These are phyloP conservation scores for Shinisaurus crocodilurus DNA, from an alignment of 2,113 vertebrate genomes.

Conservation along the genomic window DNA sequence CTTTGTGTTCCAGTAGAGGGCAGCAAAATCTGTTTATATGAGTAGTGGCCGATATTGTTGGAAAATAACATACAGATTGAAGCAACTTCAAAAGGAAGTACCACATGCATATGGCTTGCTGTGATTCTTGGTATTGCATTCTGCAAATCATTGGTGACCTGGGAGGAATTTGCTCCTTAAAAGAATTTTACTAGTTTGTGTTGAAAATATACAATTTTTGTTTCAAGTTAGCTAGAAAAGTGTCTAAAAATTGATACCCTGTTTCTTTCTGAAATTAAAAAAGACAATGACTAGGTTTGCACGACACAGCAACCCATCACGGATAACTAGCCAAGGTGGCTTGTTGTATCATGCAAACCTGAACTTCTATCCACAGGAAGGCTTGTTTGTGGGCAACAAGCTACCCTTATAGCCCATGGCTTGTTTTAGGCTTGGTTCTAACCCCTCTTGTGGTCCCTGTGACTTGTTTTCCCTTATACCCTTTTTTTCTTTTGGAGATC, in stretches of 20 bases:
- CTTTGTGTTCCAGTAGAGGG: conserved; percentile 58
- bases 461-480: too few relatives aligned
- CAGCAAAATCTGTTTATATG: conserved; percentile 53
- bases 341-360: too few relatives aligned
- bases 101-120: not conserved
- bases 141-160: not conserved
- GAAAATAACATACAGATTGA: not conserved
- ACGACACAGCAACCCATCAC: too few relatives aligned
- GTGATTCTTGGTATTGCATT: not conserved
- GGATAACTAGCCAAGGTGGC: too few relatives aligned
- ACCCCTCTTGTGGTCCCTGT: too few relatives aligned
- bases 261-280: not conserved
- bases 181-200: not conserved
- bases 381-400: too few relatives aligned
- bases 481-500: too few relatives aligned
- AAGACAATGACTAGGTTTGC: too few relatives aligned
- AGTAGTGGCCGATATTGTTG: not conserved
- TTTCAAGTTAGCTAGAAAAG: not conserved
- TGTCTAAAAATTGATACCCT: not conserved
- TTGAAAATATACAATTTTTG: not conserved
- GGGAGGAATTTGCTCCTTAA: not conserved
- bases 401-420: too few relatives aligned
- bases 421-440: too few relatives aligned
- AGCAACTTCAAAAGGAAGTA: not conserved
- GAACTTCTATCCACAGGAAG: too few relatives aligned